Evolutionary conservation across 2,888 invertebrate species (phyloP).

Genomic region (Xestoiulus laeticollis): DNA sequence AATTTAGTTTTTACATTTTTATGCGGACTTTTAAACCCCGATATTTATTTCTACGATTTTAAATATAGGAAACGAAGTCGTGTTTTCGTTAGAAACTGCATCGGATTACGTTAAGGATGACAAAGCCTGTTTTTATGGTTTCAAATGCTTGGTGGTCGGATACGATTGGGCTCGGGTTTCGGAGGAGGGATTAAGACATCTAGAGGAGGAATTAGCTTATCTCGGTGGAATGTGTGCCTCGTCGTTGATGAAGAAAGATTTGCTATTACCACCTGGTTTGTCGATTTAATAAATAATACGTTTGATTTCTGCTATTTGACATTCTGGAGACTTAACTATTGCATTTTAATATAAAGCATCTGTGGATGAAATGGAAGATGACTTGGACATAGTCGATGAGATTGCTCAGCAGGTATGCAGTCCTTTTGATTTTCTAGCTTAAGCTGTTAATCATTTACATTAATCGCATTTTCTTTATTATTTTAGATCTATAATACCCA

Average conservation of each 20-base stretch:
- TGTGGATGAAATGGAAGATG: conserved; percentile 73
- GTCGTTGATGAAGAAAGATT: conserved; percentile 84
- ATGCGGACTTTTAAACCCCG: too few species aligned
- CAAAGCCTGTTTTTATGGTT: conserved; percentile 79
- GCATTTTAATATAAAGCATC: conserved; percentile 58
- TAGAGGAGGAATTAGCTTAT: conserved; percentile 90
- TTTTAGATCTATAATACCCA: conserved; percentile 71
- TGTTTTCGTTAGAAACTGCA: conserved; percentile 95
- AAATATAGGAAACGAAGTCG: conserved; percentile 82
- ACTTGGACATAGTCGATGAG: conserved; percentile 77
- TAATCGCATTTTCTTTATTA: background rate
- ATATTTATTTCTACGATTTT: conserved; percentile 42
- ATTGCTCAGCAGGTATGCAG: conserved; percentile 66
- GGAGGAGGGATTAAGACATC: conserved; percentile 72
- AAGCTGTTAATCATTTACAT: background rate
- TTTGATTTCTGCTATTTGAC: background rate
- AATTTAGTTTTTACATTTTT: conserved; percentile 15
- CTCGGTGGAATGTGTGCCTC: conserved; percentile 92
- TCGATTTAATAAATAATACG: too few species aligned
- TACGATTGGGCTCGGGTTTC: conserved; percentile 66
- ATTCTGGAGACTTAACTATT: background rate
- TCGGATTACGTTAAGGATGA: conserved; percentile 94
- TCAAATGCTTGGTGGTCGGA: conserved; percentile 88
- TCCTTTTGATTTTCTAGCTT: background rate
- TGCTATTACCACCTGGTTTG: conserved; percentile 71